These are phyloP conservation scores for Hydractinia echinata DNA, from an alignment of 30 jellyfish, hydroid and myxozoan genomes.

Conservation along the genomic window DNA sequence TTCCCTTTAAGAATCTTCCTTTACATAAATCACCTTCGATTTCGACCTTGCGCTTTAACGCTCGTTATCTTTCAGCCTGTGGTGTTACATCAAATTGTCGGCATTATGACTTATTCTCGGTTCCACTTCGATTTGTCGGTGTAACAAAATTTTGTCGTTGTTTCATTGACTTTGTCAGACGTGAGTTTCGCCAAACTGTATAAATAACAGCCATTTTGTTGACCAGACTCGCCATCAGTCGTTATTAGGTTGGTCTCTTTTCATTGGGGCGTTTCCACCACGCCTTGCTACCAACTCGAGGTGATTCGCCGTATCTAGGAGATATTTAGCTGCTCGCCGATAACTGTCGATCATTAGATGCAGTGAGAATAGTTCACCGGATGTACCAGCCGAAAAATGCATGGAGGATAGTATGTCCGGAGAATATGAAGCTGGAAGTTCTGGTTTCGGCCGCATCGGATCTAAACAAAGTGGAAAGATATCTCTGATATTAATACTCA, in stretches of 20 bases:
- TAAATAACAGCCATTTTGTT: neutral
- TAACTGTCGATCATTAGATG: conserved; percentile 63
- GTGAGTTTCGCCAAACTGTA: neutral
- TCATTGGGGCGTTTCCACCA: conserved; percentile 22
- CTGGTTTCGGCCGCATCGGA: conserved; percentile 26
- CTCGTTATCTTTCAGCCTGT: too few species aligned
- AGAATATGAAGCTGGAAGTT: conserved; percentile 21
- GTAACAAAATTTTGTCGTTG: too few species aligned
- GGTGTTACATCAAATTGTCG: too few species aligned
- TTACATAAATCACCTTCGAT: too few species aligned
- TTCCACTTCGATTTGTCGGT: too few species aligned
- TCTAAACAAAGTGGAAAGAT: neutral
- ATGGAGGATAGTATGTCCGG: conserved; percentile 35
- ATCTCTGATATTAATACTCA: too few species aligned
- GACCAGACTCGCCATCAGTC: neutral
- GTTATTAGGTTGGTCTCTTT: conserved; percentile 17
- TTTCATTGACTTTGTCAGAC: too few species aligned
- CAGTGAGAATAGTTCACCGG: conserved; percentile 34
- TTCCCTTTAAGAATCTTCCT: too few species aligned
- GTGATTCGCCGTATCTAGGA: conserved; percentile 67
- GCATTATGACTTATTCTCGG: too few species aligned
- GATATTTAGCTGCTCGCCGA: conserved; percentile 74
- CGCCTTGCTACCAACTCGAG: conserved; percentile 43
- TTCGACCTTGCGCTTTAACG: too few species aligned
- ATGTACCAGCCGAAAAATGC: conserved; percentile 32